Conservation (phyloP, 2,113 vertebrate genomes). For the Cinclus cinclus region DNA sequence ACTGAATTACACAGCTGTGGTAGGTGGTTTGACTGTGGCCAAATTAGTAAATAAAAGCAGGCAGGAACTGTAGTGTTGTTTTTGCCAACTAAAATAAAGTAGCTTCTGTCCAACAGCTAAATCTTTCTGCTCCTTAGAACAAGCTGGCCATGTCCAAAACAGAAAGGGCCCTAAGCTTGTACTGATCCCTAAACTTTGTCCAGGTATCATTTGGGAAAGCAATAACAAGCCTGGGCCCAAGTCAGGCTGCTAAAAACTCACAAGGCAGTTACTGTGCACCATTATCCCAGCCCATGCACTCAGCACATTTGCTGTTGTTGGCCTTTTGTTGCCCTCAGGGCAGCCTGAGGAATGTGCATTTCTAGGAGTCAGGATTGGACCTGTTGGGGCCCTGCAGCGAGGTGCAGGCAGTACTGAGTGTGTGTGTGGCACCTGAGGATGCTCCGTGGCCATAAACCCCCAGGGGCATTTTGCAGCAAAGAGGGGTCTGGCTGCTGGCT, state of each 20-base stretch:
- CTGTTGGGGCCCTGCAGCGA: accelerated
- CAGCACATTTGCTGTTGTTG: background rate
- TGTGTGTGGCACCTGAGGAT: background rate
- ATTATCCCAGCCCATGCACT: background rate
- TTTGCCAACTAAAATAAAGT: background rate
- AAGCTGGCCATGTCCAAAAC: background rate
- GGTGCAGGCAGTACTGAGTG: background rate
- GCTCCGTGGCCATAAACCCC: background rate
- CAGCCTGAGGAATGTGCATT: background rate
- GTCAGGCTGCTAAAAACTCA: background rate
- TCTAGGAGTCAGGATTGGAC: background rate
- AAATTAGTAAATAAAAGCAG: background rate
- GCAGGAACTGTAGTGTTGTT: background rate
- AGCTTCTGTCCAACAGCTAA: background rate
- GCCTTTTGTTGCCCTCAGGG: background rate
- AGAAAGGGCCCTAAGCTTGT: background rate
- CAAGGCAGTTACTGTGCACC: background rate
- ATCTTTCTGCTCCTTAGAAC: background rate
- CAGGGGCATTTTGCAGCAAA: background rate
- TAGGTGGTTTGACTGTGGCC: background rate
- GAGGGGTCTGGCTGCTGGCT: background rate
- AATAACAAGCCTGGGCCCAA: background rate
- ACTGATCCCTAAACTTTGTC: background rate
- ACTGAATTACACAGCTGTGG: background rate
- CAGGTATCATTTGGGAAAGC: background rate